Conservation (phyloP, 2,113 vertebrate species). For the Catagonus wagneri region DNA sequence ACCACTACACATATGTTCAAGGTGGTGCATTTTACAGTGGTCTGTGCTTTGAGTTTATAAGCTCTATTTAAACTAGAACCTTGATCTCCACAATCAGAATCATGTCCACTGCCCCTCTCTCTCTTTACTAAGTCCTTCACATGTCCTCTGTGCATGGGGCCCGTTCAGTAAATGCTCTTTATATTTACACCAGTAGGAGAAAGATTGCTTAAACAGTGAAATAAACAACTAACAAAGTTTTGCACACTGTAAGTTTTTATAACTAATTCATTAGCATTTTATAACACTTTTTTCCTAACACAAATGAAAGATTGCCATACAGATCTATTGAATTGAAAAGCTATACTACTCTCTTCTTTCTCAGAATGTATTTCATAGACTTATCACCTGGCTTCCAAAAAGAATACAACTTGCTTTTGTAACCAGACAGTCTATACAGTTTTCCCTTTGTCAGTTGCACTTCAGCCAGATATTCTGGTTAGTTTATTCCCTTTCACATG, state of each 20-base stretch:
- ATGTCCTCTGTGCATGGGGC: background rate
- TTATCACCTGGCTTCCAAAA: constrained; percentile 14
- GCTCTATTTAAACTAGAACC: background rate
- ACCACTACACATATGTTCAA: background rate
- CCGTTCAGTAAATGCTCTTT: background rate
- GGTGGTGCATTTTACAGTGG: background rate
- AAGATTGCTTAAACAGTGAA: constrained; percentile 3
- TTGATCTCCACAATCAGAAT: background rate
- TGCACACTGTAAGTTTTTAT: background rate
- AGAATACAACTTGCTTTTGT: constrained; percentile 48
- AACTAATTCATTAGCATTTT: background rate
- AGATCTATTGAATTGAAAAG: background rate
- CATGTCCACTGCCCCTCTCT: background rate
- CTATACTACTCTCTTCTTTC: background rate
- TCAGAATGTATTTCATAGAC: background rate
- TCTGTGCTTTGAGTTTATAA: constrained; percentile 3
- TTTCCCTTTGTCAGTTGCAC: constrained; percentile 18
- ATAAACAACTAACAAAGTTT: background rate
- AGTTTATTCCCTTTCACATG: constrained; percentile 60
- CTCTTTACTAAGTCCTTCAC: background rate
- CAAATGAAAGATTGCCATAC: background rate
- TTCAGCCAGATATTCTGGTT: constrained; percentile 41
- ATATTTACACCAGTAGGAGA: background rate
- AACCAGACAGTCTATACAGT: background rate
- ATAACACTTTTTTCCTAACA: background rate